These are phyloP conservation scores for Apodemia duryi DNA, from an alignment of 2,888 invertebrate species.

Conservation along the genomic window DNA sequence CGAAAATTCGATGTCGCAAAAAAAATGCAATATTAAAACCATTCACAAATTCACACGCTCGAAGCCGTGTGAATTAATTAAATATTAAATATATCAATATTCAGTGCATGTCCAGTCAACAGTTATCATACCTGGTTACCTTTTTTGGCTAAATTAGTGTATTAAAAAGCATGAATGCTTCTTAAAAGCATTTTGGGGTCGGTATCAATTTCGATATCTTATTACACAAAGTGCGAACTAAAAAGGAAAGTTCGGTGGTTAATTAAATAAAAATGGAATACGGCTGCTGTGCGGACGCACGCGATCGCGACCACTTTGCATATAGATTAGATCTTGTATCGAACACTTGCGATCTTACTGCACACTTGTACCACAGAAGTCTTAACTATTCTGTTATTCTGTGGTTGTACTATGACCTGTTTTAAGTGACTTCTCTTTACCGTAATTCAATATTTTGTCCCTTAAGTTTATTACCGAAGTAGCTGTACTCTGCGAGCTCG, in stretches of 20 bases:
- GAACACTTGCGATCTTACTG: constrained; percentile 32
- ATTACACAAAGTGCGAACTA: constrained; percentile 30
- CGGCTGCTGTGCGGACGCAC: constrained; percentile 35
- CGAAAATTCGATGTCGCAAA: no score
- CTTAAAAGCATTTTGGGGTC: constrained; percentile 16
- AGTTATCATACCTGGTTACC: background rate
- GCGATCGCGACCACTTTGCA: constrained; percentile 49
- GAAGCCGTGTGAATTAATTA: background rate
- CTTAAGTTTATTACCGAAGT: no score
- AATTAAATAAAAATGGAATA: constrained; percentile 45
- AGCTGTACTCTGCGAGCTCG: no score
- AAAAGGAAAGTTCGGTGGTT: constrained; percentile 38
- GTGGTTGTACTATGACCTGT: background rate
- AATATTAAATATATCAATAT: constrained; percentile 1
- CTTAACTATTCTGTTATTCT: no score
- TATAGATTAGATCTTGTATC: constrained; percentile 56
- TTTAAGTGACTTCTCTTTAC: background rate
- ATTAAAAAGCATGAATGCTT: constrained; percentile 15
- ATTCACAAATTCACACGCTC: background rate
- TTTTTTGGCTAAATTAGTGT: constrained; percentile 1
- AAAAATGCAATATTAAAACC: background rate
- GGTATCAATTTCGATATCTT: constrained; percentile 27
- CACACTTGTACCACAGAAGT: constrained; percentile 22
- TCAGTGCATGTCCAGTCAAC: background rate
- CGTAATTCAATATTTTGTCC: no score